phyloP scores from a whole-genome alignment of 2,888 invertebrate species.

The Trichopria drosophilae region DNA sequence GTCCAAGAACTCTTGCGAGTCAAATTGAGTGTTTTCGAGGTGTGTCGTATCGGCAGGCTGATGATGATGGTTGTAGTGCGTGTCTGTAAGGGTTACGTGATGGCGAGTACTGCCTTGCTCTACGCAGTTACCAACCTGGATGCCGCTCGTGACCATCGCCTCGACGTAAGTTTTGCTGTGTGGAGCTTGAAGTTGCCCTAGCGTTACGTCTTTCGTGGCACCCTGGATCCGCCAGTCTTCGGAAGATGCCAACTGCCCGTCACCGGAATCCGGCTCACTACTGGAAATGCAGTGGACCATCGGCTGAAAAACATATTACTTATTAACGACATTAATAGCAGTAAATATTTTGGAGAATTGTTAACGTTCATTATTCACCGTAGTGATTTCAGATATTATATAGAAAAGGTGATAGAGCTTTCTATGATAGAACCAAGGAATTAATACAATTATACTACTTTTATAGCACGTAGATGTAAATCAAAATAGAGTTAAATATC shows the following conservation, averaged over 20 bases:
- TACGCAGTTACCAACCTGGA: constrained; percentile 58
- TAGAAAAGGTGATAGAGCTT: no score
- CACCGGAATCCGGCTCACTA: constrained; percentile 76
- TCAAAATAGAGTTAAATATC: no score
- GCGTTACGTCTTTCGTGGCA: constrained; percentile 49
- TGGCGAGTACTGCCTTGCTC: constrained; percentile 48
- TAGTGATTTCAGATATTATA: no score
- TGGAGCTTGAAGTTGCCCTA: constrained; percentile 42
- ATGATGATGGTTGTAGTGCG: constrained; percentile 40
- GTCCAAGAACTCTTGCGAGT: constrained; percentile 55
- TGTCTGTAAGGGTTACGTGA: constrained; percentile 56
- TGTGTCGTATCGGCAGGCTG: constrained; percentile 58
- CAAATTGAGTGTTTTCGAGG: constrained; percentile 55
- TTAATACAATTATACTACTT: no score
- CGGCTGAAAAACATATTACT: constrained; percentile 60
- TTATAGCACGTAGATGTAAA: no score
- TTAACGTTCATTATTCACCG: no score
- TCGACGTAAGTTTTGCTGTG: constrained; percentile 55
- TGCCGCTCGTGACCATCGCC: constrained; percentile 56
- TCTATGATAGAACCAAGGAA: no score
- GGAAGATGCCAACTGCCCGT: constrained; percentile 46
- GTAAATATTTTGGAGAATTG: not conserved
- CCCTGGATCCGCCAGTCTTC: constrained; percentile 55
- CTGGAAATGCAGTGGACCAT: constrained; percentile 89
- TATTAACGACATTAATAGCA: not conserved